Percentiles rank a stretch among this genome's conserved stretches.
Conservation (phyloP, 2,888 invertebrate species). For the Heliconius ethilla region DNA sequence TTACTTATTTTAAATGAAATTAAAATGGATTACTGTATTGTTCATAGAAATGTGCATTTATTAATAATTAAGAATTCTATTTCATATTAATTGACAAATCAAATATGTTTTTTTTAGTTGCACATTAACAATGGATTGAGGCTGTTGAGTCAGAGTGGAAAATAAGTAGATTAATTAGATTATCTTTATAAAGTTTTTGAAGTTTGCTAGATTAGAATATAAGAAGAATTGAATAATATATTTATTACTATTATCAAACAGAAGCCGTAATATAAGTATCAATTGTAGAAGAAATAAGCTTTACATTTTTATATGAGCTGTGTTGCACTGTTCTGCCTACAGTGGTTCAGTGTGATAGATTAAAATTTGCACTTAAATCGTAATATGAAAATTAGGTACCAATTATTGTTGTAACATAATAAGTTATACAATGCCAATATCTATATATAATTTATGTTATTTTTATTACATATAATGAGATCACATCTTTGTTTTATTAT, state of each 20-base stretch:
- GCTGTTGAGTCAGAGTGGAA: not conserved
- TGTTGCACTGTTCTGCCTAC: slow-evolving; percentile 11
- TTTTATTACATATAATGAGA: slow-evolving; percentile 39
- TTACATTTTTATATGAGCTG: slow-evolving; percentile 38
- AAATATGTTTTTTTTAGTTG: not conserved
- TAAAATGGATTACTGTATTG: not conserved
- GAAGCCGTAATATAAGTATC: slow-evolving; percentile 26
- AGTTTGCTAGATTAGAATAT: slow-evolving; percentile 19
- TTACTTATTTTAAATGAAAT: slow-evolving; percentile 14
- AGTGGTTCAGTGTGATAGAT: slow-evolving; percentile 12
- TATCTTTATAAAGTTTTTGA: slow-evolving; percentile 13
- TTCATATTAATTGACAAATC: slow-evolving; percentile 15
- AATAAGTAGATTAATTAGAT: slow-evolving; percentile 8
- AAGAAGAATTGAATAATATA: slow-evolving; percentile 24
- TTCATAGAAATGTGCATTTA: slow-evolving; percentile 19
- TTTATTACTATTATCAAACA: slow-evolving; percentile 28
- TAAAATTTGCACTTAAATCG: slow-evolving; percentile 28
- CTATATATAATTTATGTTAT: slow-evolving; percentile 37
- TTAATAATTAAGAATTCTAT: slow-evolving; percentile 16
- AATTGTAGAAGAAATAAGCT: slow-evolving; percentile 29
- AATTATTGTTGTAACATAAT: slow-evolving; percentile 36
- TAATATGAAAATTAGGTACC: slow-evolving; percentile 35
- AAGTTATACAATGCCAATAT: slow-evolving; percentile 37
- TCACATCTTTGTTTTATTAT: slow-evolving; percentile 17
- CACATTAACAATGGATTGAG: slow-evolving; percentile 15